Base-by-base conservation (phyloP, 1,140 invertebrate species). In the Stratiolaelaps scimitus region DNA sequence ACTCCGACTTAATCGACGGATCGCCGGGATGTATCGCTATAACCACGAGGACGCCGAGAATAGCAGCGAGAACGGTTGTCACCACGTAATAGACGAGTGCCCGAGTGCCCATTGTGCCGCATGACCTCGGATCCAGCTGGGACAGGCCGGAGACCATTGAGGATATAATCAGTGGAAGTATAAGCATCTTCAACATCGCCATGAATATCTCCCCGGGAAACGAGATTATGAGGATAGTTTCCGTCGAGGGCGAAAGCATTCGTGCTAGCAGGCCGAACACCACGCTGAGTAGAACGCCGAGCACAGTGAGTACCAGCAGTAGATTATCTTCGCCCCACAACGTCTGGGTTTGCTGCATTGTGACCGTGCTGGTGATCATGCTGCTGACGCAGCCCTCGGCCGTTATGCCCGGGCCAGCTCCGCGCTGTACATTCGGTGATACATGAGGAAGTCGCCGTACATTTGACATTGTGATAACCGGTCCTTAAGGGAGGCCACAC, bases 81-180 rank as follows among this genome's bases (percentile, higher is more conserved):
- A 74, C 73, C 65, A 83, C 72, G 71, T 83, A 82, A 70, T 83
- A 83, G 19, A 78, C 68, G 13, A 82, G 71, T 6, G 81, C 80
- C 6, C 78, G 71, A 2, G 71, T 71, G 13, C 79, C 79, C 71
- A 80, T 81, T 68, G 75, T 74, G 28, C 79, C 78, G 28, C 73
- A 74, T 15, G 75, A 74, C 20, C 72, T 72, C 17, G 75, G 70
- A 67, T 77, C 76, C 60, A 77, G 67, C 65, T 73, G 73, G 7
- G 76, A 72, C 47, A 77, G 68, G 47, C 75, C 75, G 67, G 74
- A 73, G 28, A 78, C 74, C 46, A 78, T 71, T 43, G 75, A 77
- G 7, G 76, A 77, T 43, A 78, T 75, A 68, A 78, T 78, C n/a
- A 78, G 72, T 1, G 77, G 77, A 20, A 78, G 69, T 48, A 78